Percentiles rank a stretch among this genome's conserved stretches.
These are phyloP conservation scores for Pangasianodon hypophthalmus DNA, from an alignment of 2,113 vertebrate species.

Conservation along the genomic window DNA sequence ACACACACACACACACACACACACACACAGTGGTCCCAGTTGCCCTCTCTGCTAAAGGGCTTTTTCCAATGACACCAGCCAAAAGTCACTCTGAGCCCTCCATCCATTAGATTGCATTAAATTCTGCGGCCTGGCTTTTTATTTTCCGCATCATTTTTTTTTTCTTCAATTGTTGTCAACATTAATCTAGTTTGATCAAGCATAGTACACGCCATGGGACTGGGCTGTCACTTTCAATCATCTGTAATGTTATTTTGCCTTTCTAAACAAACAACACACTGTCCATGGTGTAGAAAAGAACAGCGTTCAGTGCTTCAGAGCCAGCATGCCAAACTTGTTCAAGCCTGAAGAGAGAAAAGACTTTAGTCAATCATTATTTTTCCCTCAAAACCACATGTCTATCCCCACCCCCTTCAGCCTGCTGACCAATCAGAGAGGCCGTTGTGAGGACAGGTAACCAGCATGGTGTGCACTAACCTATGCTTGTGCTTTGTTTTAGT, in stretches of 20 bases:
- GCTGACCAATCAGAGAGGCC: conserved; percentile 60
- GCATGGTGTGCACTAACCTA: conserved; percentile 37
- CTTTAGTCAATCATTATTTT: conserved; percentile 48
- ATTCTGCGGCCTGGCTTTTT: conserved; percentile 31
- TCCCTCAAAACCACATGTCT: conserved; percentile 45
- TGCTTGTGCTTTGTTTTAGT: neutral
- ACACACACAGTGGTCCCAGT: conserved; percentile 7
- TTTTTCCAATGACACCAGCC: conserved; percentile 41
- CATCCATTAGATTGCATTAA: conserved; percentile 27
- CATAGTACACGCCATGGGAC: conserved; percentile 40
- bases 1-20: conserved; percentile 9
- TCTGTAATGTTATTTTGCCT: conserved; percentile 41
- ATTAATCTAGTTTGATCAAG: conserved; percentile 44
- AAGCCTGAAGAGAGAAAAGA: neutral
- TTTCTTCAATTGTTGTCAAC: conserved; percentile 41
- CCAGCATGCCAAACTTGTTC: neutral
- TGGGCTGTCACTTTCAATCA: conserved; percentile 42
- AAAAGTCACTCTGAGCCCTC: conserved; percentile 36
- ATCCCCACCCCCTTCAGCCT: conserved; percentile 52
- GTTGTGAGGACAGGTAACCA: conserved; percentile 63
- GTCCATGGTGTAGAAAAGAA: conserved; percentile 28
- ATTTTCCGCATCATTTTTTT: conserved; percentile 40
- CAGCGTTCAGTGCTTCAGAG: conserved; percentile 5
- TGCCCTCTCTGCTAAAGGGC: conserved; percentile 19
- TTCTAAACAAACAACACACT: conserved; percentile 30